Evolutionary conservation across 2,113 vertebrate species (phyloP).

Genomic region (Serilophus lunatus): DNA sequence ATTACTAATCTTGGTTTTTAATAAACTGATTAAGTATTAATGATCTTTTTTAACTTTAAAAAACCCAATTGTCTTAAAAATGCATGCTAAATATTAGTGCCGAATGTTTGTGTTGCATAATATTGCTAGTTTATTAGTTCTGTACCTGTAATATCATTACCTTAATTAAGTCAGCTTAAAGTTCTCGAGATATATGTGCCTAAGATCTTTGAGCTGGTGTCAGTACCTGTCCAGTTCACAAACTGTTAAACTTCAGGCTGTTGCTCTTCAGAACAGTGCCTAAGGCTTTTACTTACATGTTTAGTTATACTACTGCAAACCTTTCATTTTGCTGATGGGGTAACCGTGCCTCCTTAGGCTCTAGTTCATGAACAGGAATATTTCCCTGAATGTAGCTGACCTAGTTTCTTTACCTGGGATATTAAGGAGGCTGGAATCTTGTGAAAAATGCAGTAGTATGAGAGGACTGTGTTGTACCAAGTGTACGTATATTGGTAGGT

Average conservation of each 20-base stretch:
- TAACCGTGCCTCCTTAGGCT: neutral
- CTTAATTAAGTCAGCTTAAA: neutral
- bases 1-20: neutral
- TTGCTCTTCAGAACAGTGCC: neutral
- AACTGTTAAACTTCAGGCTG: neutral
- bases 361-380: neutral
- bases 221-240: accelerated
- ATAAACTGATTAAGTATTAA: neutral
- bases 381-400: neutral
- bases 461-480: neutral
- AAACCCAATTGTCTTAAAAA: neutral
- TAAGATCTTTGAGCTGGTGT: neutral
- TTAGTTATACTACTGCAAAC: neutral
- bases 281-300: neutral
- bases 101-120: neutral
- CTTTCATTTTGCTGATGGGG: neutral
- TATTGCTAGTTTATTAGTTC: neutral
- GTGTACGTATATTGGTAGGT: neutral
- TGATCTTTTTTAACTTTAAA: neutral
- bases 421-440: neutral
- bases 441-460: neutral
- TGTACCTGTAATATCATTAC: neutral
- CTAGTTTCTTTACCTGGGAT: neutral
- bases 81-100: neutral
- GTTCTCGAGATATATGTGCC: neutral